Evolutionary conservation across 2,113 vertebrate species (phyloP).

Genomic region (Eonycteris spelaea): DNA sequence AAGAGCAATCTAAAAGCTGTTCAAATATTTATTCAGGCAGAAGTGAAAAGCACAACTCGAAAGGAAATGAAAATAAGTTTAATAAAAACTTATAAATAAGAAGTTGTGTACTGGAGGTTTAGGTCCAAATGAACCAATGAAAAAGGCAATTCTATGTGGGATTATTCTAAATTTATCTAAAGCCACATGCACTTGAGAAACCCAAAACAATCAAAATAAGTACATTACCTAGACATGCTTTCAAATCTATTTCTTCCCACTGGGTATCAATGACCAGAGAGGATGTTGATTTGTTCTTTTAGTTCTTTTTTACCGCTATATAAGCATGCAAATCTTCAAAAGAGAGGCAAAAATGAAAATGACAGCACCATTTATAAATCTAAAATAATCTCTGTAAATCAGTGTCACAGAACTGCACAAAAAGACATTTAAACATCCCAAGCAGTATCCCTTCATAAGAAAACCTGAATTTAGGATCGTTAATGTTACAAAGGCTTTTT

Average conservation of each 20-base stretch:
- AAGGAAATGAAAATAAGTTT: conserved; percentile 26
- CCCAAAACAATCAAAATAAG: conserved; percentile 65
- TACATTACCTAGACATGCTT: conserved; percentile 49
- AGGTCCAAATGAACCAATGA: conserved; percentile 36
- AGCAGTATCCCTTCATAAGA: not conserved
- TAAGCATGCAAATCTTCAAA: conserved; percentile 56
- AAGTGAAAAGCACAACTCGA: conserved; percentile 46
- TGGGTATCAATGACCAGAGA: conserved; percentile 25
- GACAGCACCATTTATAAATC: conserved; percentile 46
- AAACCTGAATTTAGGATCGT: conserved; percentile 31
- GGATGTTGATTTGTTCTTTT: conserved; percentile 57
- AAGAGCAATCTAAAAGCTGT: conserved; percentile 50
- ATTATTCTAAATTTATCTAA: conserved; percentile 48
- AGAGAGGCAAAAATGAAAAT: conserved; percentile 48
- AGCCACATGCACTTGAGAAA: conserved; percentile 38
- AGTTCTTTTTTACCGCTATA: conserved; percentile 58
- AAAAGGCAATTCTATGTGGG: conserved; percentile 39
- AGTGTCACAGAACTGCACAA: conserved; percentile 24
- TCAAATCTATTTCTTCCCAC: conserved; percentile 43
- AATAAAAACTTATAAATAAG: conserved; percentile 62
- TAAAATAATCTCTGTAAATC: conserved; percentile 54
- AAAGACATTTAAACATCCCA: conserved; percentile 37
- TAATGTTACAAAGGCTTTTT: conserved; percentile 9
- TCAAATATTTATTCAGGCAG: conserved; percentile 56
- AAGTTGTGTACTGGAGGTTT: conserved; percentile 32